phyloP scores from a whole-genome alignment of 2,888 invertebrate genomes.

The Zygothrica quintamaculata region DNA sequence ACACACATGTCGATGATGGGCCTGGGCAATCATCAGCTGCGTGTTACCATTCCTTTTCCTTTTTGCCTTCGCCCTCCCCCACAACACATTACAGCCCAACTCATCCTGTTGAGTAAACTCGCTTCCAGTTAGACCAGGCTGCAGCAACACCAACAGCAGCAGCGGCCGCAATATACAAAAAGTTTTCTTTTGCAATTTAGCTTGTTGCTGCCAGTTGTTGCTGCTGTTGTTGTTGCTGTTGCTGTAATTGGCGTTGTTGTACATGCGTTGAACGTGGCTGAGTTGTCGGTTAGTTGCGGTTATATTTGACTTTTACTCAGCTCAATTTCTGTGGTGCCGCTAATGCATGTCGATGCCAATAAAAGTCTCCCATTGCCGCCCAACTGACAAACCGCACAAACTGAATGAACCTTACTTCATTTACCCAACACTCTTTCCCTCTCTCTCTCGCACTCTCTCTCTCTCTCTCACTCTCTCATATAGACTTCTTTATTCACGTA shows the following conservation, averaged over 20 bases:
- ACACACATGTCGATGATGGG: slow-evolving; percentile 45
- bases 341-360: slow-evolving; percentile 79
- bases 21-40: slow-evolving; percentile 63
- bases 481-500: too few relatives aligned
- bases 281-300: slow-evolving; percentile 58
- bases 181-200: slow-evolving; percentile 77
- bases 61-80: neutral
- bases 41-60: neutral
- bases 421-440: slow-evolving; percentile 9
- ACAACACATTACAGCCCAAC: neutral
- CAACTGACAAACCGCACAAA: slow-evolving; percentile 16
- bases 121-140: neutral
- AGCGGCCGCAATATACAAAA: slow-evolving; percentile 57
- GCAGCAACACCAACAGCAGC: slow-evolving; percentile 42
- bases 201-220: slow-evolving; percentile 63
- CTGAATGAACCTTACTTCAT: slow-evolving; percentile 1
- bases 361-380: slow-evolving; percentile 35
- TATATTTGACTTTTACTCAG: slow-evolving; percentile 73
- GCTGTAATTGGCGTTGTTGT: slow-evolving; percentile 57
- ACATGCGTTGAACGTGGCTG: slow-evolving; percentile 64
- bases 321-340: slow-evolving; percentile 66
- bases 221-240: slow-evolving; percentile 32
- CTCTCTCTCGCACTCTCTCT: slow-evolving; percentile 1
- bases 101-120: too few relatives aligned
- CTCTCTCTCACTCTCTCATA: slow-evolving; percentile 1